Evolutionary conservation across 2,797 vertebrate species (phyloP), one percentile per base, ranked within the genome.

Genomic region (Gymnodraco acuticeps): DNA sequence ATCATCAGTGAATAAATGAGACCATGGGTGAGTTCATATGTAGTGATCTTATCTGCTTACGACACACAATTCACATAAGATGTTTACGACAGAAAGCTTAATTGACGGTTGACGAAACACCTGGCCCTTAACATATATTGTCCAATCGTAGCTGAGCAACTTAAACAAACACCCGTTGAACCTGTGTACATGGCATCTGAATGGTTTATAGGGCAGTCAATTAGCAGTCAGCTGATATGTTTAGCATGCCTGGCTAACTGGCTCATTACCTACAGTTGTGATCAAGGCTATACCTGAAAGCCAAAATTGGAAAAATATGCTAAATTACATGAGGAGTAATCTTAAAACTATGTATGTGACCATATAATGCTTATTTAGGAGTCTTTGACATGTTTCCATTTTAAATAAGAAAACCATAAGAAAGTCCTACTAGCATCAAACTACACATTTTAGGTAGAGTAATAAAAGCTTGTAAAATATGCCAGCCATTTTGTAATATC

Each of bases 1-100:
- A 19, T 19, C 64, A 42, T 41, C 33, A 58, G 42, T 66, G 83
- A 84, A 83, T 88, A 87, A 87, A 85, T 81, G 86, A 90, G 88
- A 91, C 85, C 83, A 85, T 45, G 19, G 67, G 52, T 59, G 63
- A 78, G 53, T 64, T 66, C n/a, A 71, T 12, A 0, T 23, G 59
- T 12, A 15, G 16, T 10, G 31, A 67, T 52, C 8, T 17, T 23
- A 14, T 65, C 42, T 38, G 45, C 10, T 67, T 19, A 63, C 38
- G 33, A 56, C 3, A 59, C 12, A 60, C 52, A 60, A 11, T 38
- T 38, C 16, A 14, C 31, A 45, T 17, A 4, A 2, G 27, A 63
- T 13, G 0, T 38, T 16, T 45, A 19, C 41, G 56, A 16, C 7
- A 16, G 17, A 16, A 60, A 11, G 7, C 27, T 42, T 51, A 12